Evolutionary conservation across 2,888 invertebrate genomes (phyloP), one percentile per base, ranked within the genome.

Genomic region (Yponomeuta evonymella): DNA sequence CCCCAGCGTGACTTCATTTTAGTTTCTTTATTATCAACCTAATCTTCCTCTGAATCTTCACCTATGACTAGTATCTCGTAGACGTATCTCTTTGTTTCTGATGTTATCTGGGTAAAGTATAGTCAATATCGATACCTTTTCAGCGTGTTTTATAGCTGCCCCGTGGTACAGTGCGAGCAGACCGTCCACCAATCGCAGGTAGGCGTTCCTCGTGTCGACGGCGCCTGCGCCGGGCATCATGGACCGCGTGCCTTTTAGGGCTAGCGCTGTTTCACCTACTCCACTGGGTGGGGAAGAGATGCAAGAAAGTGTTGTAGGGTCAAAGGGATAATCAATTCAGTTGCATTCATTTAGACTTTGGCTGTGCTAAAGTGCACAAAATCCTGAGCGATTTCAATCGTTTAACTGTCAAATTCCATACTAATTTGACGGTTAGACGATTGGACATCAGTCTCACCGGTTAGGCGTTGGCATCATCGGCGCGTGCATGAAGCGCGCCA

Each of bases 111-210:
- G 66, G 66, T 10, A 12, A 43, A 11, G 8, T 43, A 8, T 8
- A 43, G 43, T 23, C 23, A 43, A 8, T 9, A 43, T 6, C 9
- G 6, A 23, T 73, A 90, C 91, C 85, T 90, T 94, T 66, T 93
- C 93, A 67, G 94, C 88, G 75, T 95, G 95, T 77, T 95, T 95
- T 76, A 95, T 94, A 1, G 95, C 95, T 43, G 94, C 93, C 8
- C 94, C 93, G 74, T 95, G 94, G 78, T 95, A 96, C 69, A 96
- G 84, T 0, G 95, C 89, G 11, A 96, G 91, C 0, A 95, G 89
- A 2, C 95, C 94, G 78, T 96, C 95, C 2, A 96, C 79, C 1
- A 96, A 85, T 71, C 95, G 93, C 70, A 94, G 82, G 65, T 95
- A 87, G 0, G 93, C 93, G 0, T 84, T 78, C 12, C 84, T 83